Evolutionary conservation across 2,113 vertebrate species (phyloP).

Genomic region (Megaceryle torquata): DNA sequence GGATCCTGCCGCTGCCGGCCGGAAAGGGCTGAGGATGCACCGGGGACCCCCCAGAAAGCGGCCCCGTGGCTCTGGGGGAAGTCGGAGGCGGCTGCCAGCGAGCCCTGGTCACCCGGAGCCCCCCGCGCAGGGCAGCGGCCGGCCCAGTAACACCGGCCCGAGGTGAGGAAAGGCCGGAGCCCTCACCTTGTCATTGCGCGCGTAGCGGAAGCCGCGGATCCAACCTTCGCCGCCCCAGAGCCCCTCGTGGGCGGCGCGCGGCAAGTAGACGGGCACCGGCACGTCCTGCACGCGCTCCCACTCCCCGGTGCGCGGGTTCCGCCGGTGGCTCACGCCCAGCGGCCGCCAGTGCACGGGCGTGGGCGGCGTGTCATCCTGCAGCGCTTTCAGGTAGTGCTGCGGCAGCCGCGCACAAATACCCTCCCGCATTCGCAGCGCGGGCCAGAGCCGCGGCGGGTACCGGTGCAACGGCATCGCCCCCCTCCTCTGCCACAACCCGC

Average conservation of each 20-base stretch:
- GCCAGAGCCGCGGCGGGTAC: constrained; percentile 82
- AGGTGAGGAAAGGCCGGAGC: accelerated
- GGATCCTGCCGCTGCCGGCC: background rate
- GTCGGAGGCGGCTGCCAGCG: background rate
- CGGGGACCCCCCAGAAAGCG: too few relatives aligned
- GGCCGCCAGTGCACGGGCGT: constrained; percentile 86
- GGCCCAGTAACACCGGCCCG: background rate
- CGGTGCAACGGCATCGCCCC: constrained; percentile 84
- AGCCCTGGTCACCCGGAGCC: background rate
- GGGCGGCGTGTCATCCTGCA: constrained; percentile 69
- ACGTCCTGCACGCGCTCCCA: constrained; percentile 88
- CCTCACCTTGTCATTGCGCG: constrained; percentile 87
- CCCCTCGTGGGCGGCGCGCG: constrained; percentile 81
- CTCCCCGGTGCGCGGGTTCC: constrained; percentile 77
- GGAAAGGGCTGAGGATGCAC: background rate
- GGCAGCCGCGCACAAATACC: constrained; percentile 89
- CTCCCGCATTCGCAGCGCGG: constrained; percentile 76
- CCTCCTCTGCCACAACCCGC: accelerated
- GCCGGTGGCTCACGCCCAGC: constrained; percentile 74
- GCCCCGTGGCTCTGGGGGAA: background rate
- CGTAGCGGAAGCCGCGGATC: constrained; percentile 84
- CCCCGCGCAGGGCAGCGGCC: background rate
- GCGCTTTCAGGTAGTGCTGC: constrained; percentile 80
- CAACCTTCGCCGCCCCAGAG: constrained; percentile 95
- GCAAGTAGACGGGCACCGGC: constrained; percentile 81